These are phyloP conservation scores for Parotia lawesii DNA, from an alignment of 2,113 vertebrate species.

Conservation along the genomic window DNA sequence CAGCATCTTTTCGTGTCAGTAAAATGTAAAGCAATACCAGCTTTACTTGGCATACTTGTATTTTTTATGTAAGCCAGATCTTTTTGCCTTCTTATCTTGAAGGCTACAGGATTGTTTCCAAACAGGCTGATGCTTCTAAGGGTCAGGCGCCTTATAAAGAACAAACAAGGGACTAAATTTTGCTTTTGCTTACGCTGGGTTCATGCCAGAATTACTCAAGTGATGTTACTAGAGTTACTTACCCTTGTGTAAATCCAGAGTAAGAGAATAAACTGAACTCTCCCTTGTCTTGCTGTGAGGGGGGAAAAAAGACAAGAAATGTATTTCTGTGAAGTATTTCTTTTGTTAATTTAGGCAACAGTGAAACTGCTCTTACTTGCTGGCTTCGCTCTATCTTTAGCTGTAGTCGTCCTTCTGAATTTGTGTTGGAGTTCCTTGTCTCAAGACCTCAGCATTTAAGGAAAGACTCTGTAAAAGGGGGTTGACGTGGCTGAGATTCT, in stretches of 20 bases:
- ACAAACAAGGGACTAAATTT: constrained; percentile 44
- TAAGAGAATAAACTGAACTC: not conserved
- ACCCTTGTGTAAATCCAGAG: not conserved
- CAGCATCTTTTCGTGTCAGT: not conserved
- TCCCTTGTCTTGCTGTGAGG: not conserved
- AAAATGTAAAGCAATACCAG: not conserved
- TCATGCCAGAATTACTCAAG: constrained; percentile 26
- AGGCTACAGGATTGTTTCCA: not conserved
- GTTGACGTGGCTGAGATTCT: not conserved
- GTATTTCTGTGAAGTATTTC: not conserved
- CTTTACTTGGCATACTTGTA: not conserved
- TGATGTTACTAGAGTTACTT: not conserved
- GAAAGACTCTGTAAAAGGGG: not conserved
- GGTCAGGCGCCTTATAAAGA: constrained; percentile 23
- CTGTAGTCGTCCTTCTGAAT: not conserved
- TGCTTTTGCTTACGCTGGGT: constrained; percentile 21
- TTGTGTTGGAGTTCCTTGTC: not conserved
- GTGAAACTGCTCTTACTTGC: not conserved
- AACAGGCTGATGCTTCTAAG: constrained; percentile 4
- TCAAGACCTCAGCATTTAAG: not conserved
- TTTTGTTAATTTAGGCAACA: not conserved
- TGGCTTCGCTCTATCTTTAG: not conserved
- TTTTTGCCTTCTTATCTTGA: not conserved
- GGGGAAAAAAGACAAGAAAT: not conserved
- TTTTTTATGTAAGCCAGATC: not conserved